Evolutionary conservation across 2,888 invertebrate genomes (phyloP).

Genomic region (Agrotis ipsilon): DNA sequence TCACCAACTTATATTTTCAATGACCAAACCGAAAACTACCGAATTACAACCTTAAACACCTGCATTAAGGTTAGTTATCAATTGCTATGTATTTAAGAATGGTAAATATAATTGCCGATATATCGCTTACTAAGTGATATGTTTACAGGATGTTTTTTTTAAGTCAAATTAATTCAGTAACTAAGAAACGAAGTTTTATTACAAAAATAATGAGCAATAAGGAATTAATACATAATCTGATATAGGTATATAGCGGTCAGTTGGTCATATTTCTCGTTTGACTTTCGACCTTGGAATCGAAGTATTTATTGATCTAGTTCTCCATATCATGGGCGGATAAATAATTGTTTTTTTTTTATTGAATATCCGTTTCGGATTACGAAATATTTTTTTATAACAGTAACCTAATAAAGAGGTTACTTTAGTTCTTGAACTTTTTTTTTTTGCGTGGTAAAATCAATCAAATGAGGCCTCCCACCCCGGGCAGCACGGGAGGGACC

Average conservation of each 20-base stretch:
- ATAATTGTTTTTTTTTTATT: conserved; percentile 25
- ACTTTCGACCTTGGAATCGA: conserved; percentile 14
- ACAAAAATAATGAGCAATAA: conserved; percentile 50
- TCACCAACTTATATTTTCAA: conserved; percentile 28
- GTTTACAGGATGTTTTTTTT: conserved; percentile 60
- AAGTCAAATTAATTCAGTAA: conserved; percentile 55
- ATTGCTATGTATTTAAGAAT: neutral
- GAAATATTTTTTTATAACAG: conserved; percentile 8
- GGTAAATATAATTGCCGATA: conserved; percentile 46
- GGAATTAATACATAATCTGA: conserved; percentile 40
- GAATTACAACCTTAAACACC: neutral
- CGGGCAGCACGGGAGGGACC: no score
- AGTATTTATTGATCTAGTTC: conserved; percentile 54
- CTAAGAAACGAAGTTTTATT: conserved; percentile 50
- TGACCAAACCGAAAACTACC: neutral
- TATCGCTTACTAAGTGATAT: conserved; percentile 47
- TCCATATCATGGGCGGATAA: conserved; percentile 26
- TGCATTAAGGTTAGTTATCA: conserved; percentile 8
- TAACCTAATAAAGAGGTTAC: conserved; percentile 8
- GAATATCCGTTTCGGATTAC: conserved; percentile 26
- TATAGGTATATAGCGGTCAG: neutral
- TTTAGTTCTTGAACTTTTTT: no score
- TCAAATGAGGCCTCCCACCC: no score
- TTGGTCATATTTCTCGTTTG: conserved; percentile 17
- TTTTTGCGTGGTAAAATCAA: no score